A percentile compares a stretch with the other conserved stretches of the same genome.
Conservation (phyloP, 2,797 vertebrate species). For the Gallinago nigripennis region DNA sequence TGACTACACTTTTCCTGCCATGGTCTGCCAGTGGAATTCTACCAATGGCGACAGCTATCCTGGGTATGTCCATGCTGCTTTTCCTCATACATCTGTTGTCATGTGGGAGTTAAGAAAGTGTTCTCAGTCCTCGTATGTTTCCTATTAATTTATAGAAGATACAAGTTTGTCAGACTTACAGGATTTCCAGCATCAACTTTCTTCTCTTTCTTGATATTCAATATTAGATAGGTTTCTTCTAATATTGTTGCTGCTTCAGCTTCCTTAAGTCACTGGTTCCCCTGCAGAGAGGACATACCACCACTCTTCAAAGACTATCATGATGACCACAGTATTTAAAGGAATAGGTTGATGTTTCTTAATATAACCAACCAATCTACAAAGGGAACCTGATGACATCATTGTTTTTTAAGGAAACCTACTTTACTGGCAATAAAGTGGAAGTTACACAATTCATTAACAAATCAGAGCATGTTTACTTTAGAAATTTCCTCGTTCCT, state of each 20-base stretch:
- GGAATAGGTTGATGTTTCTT: not conserved
- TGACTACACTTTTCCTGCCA: not conserved
- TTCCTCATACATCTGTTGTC: not conserved
- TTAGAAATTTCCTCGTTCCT: not conserved
- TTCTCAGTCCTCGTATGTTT: not conserved
- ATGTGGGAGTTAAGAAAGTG: not conserved
- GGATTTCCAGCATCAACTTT: not conserved
- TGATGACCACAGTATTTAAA: not conserved
- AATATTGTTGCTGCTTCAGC: not conserved
- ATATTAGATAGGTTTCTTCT: not conserved
- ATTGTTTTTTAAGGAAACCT: not conserved
- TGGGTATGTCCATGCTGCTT: not conserved
- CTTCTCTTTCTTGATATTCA: not conserved
- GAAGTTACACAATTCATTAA: not conserved
- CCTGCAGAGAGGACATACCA: not conserved
- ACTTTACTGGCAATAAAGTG: not conserved
- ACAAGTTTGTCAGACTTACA: not conserved
- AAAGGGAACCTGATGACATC: not conserved
- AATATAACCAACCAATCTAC: not conserved
- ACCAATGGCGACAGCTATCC: not conserved
- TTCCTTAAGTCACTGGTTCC: not conserved
- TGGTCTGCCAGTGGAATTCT: not conserved
- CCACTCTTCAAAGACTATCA: not conserved
- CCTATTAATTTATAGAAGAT: not conserved
- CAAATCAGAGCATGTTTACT: not conserved